Evolutionary conservation across 2,113 vertebrate genomes (phyloP).

Genomic region (Spea bombifrons): DNA sequence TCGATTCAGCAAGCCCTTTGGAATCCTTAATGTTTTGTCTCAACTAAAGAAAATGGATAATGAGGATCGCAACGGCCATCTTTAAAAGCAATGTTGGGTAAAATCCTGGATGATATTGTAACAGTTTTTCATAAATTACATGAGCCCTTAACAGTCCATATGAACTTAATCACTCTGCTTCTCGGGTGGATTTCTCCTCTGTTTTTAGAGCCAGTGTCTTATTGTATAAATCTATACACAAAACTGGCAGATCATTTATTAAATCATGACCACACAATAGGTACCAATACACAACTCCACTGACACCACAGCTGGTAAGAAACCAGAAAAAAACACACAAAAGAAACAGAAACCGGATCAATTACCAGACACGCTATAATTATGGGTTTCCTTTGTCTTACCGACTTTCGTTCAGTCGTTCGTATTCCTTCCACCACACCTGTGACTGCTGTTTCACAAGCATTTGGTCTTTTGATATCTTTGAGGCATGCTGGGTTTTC

Average conservation of each 20-base stretch:
- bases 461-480: slow-evolving; percentile 75
- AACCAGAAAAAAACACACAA: neutral
- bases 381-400: slow-evolving; percentile 60
- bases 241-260: neutral
- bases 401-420: slow-evolving; percentile 71
- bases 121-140: too few relatives aligned
- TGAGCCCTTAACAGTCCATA: too few relatives aligned
- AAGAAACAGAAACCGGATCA: slow-evolving; percentile 3
- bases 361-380: slow-evolving; percentile 3
- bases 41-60: too few relatives aligned
- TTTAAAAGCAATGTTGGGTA: too few relatives aligned
- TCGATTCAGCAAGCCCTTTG: too few relatives aligned
- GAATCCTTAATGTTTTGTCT: too few relatives aligned
- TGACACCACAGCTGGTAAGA: neutral
- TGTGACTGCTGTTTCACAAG: slow-evolving; percentile 80
- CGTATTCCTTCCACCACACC: slow-evolving; percentile 82
- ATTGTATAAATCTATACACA: too few relatives aligned
- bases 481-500: slow-evolving; percentile 72
- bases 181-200: too few relatives aligned
- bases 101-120: too few relatives aligned
- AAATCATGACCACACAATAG: neutral
- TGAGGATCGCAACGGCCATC: too few relatives aligned
- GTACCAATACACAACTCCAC: neutral
- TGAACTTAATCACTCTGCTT: too few relatives aligned
- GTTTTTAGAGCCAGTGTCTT: too few relatives aligned